Evolutionary conservation across 2,797 vertebrate species (phyloP).

Genomic region (Ispidina lecontei): DNA sequence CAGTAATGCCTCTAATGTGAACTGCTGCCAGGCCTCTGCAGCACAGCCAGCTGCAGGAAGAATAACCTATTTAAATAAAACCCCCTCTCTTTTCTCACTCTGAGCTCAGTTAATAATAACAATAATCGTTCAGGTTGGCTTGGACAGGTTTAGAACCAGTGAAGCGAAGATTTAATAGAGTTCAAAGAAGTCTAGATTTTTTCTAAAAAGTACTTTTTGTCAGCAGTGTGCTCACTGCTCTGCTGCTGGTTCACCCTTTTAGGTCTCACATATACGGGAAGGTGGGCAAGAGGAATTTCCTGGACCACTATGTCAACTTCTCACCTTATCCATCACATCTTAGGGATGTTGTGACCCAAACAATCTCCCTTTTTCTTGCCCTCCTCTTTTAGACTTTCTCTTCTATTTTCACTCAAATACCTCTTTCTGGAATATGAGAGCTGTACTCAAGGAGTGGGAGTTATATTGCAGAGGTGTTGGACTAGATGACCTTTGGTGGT

Average conservation of each 20-base stretch:
- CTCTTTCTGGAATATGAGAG: not conserved
- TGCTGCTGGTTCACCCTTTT: not conserved
- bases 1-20: not conserved
- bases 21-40: slow-evolving; percentile 32
- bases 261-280: not conserved
- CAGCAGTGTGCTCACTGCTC: not conserved
- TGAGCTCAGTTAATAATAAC: slow-evolving; percentile 33
- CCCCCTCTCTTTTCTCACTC: not conserved
- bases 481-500: too few relatives aligned
- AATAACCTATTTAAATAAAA: slow-evolving; percentile 41
- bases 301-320: not conserved
- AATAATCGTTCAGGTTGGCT: slow-evolving; percentile 51
- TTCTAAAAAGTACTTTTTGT: not conserved
- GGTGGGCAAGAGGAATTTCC: not conserved
- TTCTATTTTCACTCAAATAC: not conserved
- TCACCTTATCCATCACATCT: not conserved
- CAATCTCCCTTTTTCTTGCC: not conserved
- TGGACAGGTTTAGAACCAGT: slow-evolving; percentile 12
- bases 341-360: not conserved
- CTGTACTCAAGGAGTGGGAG: not conserved
- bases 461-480: not conserved
- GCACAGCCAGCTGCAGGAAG: not conserved
- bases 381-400: not conserved
- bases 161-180: slow-evolving; percentile 57
- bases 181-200: not conserved